phyloP scores from a whole-genome alignment of 2,113 vertebrate genomes.

The Bothrops jararaca region DNA sequence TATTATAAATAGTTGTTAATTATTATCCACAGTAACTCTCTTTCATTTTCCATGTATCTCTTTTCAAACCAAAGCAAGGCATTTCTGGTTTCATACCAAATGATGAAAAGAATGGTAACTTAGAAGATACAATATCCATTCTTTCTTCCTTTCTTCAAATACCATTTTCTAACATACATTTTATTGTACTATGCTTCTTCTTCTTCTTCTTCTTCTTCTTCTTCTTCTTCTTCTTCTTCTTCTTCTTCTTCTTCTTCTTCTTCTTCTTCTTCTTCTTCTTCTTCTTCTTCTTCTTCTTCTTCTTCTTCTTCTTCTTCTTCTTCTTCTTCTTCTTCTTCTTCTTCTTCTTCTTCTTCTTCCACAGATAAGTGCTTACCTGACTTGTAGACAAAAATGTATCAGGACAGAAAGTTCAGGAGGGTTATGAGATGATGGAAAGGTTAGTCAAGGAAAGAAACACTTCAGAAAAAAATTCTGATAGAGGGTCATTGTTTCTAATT shows the following conservation, averaged over 20 bases:
- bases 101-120: neutral
- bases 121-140: neutral
- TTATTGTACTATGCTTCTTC: neutral
- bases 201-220: neutral
- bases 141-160: neutral
- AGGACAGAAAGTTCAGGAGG: neutral
- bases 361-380: neutral
- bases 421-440: neutral
- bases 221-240: neutral
- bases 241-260: neutral
- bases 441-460: neutral
- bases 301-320: rapidly evolving
- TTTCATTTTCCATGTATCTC: neutral
- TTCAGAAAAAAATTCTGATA: neutral
- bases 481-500: neutral
- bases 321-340: rapidly evolving
- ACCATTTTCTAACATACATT: neutral
- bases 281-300: neutral
- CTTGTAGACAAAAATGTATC: neutral
- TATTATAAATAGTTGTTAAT: neutral
- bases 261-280: neutral
- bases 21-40: neutral
- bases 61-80: neutral
- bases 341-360: neutral
- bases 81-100: neutral